A percentile compares a stretch with the other conserved stretches of the same genome.
These are phyloP conservation scores for Stenurella melanura DNA, from an alignment of 2,888 invertebrate species.

Conservation along the genomic window DNA sequence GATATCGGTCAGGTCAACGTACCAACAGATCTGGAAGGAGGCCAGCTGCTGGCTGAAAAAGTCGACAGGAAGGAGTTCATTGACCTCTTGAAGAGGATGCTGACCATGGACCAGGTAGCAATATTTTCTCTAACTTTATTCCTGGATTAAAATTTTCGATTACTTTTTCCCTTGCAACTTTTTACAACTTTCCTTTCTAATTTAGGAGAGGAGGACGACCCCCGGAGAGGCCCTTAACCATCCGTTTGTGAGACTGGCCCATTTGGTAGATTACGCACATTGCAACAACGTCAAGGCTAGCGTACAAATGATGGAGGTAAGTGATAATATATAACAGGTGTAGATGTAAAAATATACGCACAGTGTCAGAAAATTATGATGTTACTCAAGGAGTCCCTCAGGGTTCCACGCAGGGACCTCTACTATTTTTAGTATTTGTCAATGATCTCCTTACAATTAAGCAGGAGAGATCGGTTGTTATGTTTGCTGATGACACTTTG, in stretches of 20 bases:
- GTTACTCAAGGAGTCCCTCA: too few species aligned
- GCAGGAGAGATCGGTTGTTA: too few species aligned
- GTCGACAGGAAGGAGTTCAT: constrained; percentile 98
- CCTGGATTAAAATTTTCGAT: background rate
- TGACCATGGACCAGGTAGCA: constrained; percentile 96
- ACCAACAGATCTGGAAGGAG: constrained; percentile 97
- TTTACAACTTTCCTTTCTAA: constrained; percentile 50
- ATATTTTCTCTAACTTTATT: constrained; percentile 59
- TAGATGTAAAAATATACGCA: too few species aligned
- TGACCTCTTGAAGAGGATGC: constrained; percentile 97
- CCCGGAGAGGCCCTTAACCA: constrained; percentile 97
- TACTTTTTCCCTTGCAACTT: constrained; percentile 20
- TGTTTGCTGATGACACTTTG: too few species aligned
- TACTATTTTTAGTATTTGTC: too few species aligned
- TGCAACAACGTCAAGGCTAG: constrained; percentile 98
- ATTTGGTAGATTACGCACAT: constrained; percentile 96
- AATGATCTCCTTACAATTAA: too few species aligned
- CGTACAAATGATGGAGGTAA: constrained; percentile 97
- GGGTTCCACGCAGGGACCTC: too few species aligned
- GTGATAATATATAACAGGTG: constrained; percentile 10
- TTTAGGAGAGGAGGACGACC: constrained; percentile 92
- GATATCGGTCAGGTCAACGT: constrained; percentile 98
- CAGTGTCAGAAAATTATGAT: too few species aligned
- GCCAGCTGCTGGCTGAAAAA: constrained; percentile 96
- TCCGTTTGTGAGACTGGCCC: constrained; percentile 94